Evolutionary conservation across 1,140 invertebrate species (phyloP).

Genomic region (Lineus longissimus): DNA sequence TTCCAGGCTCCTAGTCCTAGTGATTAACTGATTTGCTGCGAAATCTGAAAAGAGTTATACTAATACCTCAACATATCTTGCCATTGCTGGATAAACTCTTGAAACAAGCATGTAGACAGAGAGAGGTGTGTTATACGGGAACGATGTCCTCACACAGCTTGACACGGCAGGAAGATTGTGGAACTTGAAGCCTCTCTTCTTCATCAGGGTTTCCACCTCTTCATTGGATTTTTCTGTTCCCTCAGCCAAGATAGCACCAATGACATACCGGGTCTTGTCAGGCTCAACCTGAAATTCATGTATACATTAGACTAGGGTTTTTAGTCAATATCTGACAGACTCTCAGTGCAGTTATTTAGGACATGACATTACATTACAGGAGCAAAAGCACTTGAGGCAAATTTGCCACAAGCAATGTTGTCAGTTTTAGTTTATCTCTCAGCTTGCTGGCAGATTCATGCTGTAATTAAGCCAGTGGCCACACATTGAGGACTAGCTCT

Average conservation of each 20-base stretch:
- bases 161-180: conserved; percentile 50
- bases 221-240: conserved; percentile 25
- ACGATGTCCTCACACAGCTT: conserved; percentile 51
- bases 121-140: conserved; percentile 52
- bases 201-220: conserved; percentile 26
- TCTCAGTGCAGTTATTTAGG: background rate
- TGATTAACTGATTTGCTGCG: too few relatives aligned
- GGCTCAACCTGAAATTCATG: conserved; percentile 39
- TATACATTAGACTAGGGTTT: background rate
- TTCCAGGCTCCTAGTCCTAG: too few relatives aligned
- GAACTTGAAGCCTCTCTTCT: conserved; percentile 47
- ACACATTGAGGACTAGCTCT: too few relatives aligned
- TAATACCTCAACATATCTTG: conserved; percentile 48
- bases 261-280: conserved; percentile 45
- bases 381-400: background rate
- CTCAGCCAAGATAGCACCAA: conserved; percentile 50
- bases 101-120: conserved; percentile 54
- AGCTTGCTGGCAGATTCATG: too few relatives aligned
- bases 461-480: too few relatives aligned
- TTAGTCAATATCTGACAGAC: background rate
- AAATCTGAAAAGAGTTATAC: too few relatives aligned
- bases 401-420: background rate
- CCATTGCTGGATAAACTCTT: conserved; percentile 53
- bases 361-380: background rate
- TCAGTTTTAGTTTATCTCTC: too few relatives aligned